Percentiles rank a stretch among this genome's conserved stretches.
These are phyloP conservation scores for Alosa sapidissima DNA, from an alignment of 2,797 vertebrate genomes.

Conservation along the genomic window DNA sequence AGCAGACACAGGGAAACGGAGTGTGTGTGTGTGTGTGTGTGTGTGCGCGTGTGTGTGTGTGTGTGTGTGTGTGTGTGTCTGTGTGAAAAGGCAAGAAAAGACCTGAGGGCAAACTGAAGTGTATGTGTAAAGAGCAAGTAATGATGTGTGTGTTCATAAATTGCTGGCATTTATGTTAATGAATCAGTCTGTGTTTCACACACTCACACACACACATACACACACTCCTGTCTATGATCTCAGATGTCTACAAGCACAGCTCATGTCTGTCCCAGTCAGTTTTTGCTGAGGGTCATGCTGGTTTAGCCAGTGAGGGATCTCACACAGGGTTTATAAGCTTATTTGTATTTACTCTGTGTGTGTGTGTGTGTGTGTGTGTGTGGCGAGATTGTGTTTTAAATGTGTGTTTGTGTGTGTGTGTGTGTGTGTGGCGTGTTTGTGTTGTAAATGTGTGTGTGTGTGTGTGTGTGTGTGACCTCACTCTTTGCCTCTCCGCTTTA, in stretches of 20 bases:
- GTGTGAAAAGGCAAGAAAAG: neutral
- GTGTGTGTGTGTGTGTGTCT: constrained; percentile 31
- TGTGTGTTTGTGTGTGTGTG: too few species aligned
- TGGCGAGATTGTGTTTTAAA: neutral
- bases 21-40: neutral
- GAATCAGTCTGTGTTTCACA: neutral
- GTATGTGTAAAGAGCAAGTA: too few species aligned
- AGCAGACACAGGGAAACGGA: too few species aligned
- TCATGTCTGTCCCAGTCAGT: too few species aligned
- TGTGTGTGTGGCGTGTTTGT: neutral
- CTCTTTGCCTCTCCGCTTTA: neutral
- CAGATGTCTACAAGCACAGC: neutral
- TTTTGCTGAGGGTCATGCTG: too few species aligned
- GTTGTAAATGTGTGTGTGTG: neutral
- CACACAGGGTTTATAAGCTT: too few species aligned
- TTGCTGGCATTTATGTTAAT: too few species aligned
- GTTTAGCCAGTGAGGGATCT: too few species aligned
- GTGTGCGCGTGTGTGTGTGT: neutral
- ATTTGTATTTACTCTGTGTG: too few species aligned
- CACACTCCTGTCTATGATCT: neutral
- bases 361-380: neutral
- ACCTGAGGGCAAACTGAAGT: too few species aligned
- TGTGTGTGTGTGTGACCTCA: constrained; percentile 16
- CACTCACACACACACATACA: neutral
- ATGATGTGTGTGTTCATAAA: too few species aligned